Evolutionary conservation across 2,888 invertebrate genomes (phyloP).

Genomic region (Pachymerium ferrugineum): DNA sequence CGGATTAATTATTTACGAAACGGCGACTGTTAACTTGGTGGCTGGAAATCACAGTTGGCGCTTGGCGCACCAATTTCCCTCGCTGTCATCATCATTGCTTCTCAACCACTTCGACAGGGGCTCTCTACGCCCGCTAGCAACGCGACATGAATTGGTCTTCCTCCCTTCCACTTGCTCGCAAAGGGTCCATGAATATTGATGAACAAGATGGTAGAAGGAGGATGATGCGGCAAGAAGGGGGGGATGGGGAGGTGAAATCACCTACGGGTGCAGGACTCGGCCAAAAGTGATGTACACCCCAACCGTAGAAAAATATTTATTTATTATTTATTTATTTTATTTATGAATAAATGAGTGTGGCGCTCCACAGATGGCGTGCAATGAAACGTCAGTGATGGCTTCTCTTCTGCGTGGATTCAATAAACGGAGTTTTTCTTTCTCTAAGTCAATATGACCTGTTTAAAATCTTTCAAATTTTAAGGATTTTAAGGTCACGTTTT

Average conservation of each 20-base stretch:
- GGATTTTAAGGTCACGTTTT: too few species aligned
- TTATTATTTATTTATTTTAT: too few species aligned
- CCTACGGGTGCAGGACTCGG: not conserved
- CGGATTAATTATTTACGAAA: slow-evolving; percentile 17
- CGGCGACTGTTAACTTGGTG: not conserved
- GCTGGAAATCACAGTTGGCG: not conserved
- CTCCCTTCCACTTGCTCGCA: not conserved
- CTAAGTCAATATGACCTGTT: too few species aligned
- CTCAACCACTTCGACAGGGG: not conserved
- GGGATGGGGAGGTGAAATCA: not conserved
- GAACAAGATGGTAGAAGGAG: not conserved
- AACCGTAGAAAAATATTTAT: too few species aligned
- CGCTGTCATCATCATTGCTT: not conserved
- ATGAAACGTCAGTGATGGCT: not conserved
- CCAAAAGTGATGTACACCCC: not conserved
- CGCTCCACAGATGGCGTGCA: not conserved
- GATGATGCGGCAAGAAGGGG: too few species aligned
- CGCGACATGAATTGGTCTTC: not conserved
- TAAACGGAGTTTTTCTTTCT: too few species aligned
- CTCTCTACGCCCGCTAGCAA: not conserved
- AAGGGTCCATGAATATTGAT: slow-evolving; percentile 7
- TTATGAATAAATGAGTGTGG: not conserved
- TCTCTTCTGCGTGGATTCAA: not conserved
- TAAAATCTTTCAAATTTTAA: too few species aligned
- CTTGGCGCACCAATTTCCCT: not conserved